These are phyloP conservation scores for Drosophila antonietae DNA, from an alignment of 2,888 invertebrate species.

Conservation along the genomic window DNA sequence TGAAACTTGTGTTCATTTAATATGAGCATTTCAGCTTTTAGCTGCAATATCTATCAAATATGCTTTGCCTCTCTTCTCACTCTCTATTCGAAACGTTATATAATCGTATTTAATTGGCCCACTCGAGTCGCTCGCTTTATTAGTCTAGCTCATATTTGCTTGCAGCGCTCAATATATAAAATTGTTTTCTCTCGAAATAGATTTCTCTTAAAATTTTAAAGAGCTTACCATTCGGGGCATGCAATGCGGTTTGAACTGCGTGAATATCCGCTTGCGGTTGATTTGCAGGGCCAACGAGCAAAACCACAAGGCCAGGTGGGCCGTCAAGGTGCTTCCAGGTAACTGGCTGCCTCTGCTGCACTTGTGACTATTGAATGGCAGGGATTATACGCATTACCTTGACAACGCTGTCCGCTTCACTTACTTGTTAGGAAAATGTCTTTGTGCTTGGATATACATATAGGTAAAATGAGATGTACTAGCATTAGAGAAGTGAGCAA, in stretches of 20 bases:
- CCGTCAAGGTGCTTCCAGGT: not conserved
- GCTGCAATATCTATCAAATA: not conserved
- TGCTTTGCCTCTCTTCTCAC: not conserved
- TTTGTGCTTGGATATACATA: not conserved
- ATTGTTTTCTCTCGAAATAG: conserved; percentile 12
- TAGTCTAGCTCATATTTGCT: not conserved
- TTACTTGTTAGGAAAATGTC: not conserved
- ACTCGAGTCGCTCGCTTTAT: not conserved
- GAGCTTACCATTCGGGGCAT: not conserved
- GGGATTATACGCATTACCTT: conserved; percentile 36
- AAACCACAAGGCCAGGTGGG: conserved; percentile 41
- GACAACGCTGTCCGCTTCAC: conserved; percentile 7
- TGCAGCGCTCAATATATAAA: not conserved
- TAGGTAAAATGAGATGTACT: not conserved
- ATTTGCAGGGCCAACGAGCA: conserved; percentile 11
- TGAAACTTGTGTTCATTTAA: not conserved
- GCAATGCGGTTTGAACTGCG: conserved; percentile 2
- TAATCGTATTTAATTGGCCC: not conserved
- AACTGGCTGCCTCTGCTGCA: conserved; percentile 4
- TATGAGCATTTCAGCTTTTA: too few species aligned
- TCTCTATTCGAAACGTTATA: not conserved
- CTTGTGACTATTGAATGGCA: conserved; percentile 4
- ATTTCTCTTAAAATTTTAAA: not conserved
- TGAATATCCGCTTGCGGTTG: conserved; percentile 41
- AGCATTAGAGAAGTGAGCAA: not conserved